Base-by-base conservation (phyloP, 2,797 vertebrate species). In the Myotis vivesi region DNA sequence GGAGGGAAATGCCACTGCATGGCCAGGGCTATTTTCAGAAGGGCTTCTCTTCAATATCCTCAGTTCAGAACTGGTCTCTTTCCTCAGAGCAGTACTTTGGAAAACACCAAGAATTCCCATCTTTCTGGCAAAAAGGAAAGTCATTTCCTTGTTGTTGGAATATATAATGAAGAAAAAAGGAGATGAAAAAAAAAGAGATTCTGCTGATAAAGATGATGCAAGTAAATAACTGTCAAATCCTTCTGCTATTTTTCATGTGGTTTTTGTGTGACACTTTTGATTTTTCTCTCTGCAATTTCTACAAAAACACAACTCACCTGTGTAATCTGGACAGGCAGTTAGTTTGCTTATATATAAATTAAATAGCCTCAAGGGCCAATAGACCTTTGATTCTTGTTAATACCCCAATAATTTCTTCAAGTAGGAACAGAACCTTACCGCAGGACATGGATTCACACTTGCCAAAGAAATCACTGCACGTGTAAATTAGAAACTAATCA, bases 401-500 rank as follows among this genome's bases (percentile, higher is more conserved):
- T 86, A 79, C 81, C 66, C 57, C 44, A 44, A 33, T 69, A 95
- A 88, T 79, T 83, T 73, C 73, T 91, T 95, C 22, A 91, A 79
- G 59, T 41, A 84, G 75, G 80, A 96, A 93, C 71, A 82, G 88
- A 94, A 91, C 53, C 77, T 85, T 86, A 91, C 57, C 11, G 12
- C 49, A 92, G 95, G 87, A 94, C 66, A 87, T 20, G 23, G 86
- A 93, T 96, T 93, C 57, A 10, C 93, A 96, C 86, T 94, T 97
- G 95, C 83, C 88, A 96, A 94, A 94, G 88, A 93, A 92, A 95
- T 93, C 93, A 96, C 90, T 79, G 64, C 85, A 96, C 5, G 57
- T 94, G 90, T 96, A 97, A 96, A 97, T 95, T 91, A 94, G 96
- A 96, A 95, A 96, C 53, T 81, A 96, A 97, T 96, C 93, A 97